Evolutionary conservation across 2,113 vertebrate genomes (phyloP).

Genomic region (Cyanoliseus patagonus): DNA sequence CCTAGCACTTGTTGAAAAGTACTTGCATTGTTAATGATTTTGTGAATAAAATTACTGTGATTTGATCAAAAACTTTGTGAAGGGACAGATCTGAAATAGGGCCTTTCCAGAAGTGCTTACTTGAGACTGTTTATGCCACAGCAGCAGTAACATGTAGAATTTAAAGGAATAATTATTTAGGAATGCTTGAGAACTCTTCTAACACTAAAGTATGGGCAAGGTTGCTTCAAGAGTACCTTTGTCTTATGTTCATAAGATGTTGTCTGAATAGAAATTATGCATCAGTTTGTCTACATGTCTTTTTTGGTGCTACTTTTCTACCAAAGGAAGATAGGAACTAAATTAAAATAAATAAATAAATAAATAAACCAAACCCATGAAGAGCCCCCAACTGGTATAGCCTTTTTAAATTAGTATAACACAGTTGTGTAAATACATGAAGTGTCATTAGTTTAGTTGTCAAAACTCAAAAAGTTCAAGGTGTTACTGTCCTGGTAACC

Average conservation of each 20-base stretch:
- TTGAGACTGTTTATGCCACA: background rate
- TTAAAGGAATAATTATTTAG: background rate
- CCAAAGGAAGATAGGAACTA: background rate
- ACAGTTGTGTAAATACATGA: background rate
- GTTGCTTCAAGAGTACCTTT: background rate
- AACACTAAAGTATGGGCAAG: background rate
- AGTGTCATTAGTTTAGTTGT: background rate
- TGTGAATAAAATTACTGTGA: background rate
- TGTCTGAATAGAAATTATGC: background rate
- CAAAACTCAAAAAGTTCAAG: background rate
- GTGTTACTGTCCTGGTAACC: background rate
- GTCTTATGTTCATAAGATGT: background rate
- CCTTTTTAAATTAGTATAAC: background rate
- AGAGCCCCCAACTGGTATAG: background rate
- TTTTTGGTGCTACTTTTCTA: background rate
- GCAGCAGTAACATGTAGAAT: background rate
- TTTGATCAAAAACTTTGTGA: background rate
- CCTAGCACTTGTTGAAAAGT: background rate
- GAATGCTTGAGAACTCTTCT: background rate
- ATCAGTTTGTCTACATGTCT: background rate
- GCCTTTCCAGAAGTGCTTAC: background rate
- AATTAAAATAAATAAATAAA: background rate
- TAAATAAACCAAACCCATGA: background rate
- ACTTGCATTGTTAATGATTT: background rate
- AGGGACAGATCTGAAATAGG: background rate